phyloP scores from a whole-genome alignment of 1,140 invertebrate species.

The Anoplophora glabripennis region DNA sequence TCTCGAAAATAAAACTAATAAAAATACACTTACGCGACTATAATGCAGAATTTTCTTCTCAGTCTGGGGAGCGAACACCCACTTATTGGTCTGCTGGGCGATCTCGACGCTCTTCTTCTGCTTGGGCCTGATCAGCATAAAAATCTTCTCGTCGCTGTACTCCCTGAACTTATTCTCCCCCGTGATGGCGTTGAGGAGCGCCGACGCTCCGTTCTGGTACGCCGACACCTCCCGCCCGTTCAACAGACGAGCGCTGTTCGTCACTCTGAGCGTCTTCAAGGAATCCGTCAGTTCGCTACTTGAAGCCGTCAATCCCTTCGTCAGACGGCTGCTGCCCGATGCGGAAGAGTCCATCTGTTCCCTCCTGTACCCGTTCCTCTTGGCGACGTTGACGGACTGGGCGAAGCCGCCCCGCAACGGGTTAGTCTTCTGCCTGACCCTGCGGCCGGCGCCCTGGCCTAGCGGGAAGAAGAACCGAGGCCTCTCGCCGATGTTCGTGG shows the following conservation, averaged over 20 bases:
- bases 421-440: no score
- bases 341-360: no score
- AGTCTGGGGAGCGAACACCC: conserved; percentile 50
- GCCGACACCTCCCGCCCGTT: no score
- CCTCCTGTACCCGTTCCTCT: background rate
- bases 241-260: no score
- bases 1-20: no score
- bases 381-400: background rate
- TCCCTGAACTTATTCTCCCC: background rate
- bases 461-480: conserved; percentile 17
- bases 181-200: background rate
- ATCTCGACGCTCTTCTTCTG: conserved; percentile 48
- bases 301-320: no score
- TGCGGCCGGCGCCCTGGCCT: no score
- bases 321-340: no score
- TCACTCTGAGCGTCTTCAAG: no score
- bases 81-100: conserved; percentile 45
- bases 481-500: conserved; percentile 13
- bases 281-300: no score
- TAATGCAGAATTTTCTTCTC: conserved; percentile 49
- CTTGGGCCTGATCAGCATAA: conserved; percentile 49
- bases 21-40: conserved; percentile 48
- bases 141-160: conserved; percentile 38
- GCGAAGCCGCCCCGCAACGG: no score
- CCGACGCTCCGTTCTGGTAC: no score